Conservation (phyloP, 2,113 vertebrate genomes). For the Sorex araneus region DNA sequence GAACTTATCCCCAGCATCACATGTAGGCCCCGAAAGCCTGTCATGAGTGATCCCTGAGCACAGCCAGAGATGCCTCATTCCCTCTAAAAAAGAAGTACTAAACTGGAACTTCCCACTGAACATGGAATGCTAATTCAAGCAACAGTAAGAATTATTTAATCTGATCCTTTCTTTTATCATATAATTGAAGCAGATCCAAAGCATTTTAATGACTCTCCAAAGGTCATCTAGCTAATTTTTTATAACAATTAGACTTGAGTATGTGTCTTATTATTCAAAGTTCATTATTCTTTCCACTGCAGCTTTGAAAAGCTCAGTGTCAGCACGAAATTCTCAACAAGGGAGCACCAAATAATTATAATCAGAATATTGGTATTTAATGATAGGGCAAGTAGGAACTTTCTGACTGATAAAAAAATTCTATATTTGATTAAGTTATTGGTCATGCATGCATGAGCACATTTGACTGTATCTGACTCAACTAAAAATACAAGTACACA, state of each 20-base stretch:
- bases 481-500: too few species aligned
- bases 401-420: slow-evolving; percentile 30
- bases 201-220: slow-evolving; percentile 21
- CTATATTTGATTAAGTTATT: slow-evolving; percentile 16
- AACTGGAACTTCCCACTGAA: neutral
- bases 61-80: too few species aligned
- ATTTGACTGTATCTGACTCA: neutral
- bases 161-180: neutral
- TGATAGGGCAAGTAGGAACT: neutral
- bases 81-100: neutral
- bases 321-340: slow-evolving; percentile 46
- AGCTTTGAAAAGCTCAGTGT: slow-evolving; percentile 7
- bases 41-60: too few species aligned
- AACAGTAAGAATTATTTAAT: slow-evolving; percentile 41
- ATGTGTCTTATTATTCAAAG: slow-evolving; percentile 14
- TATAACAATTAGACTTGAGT: slow-evolving; percentile 15
- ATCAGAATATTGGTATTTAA: slow-evolving; percentile 12
- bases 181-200: slow-evolving; percentile 31
- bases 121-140: neutral
- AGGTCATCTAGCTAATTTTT: slow-evolving; percentile 42
- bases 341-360: neutral
- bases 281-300: slow-evolving; percentile 19
- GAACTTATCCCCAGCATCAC: too few species aligned
- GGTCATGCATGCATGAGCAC: neutral
- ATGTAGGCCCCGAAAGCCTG: too few species aligned